Evolutionary conservation across 37 sponge, comb jelly and placozoan genomes (phyloP), one percentile per base, ranked within the genome.

Genomic region (Halisarca cf. caerulea): DNA sequence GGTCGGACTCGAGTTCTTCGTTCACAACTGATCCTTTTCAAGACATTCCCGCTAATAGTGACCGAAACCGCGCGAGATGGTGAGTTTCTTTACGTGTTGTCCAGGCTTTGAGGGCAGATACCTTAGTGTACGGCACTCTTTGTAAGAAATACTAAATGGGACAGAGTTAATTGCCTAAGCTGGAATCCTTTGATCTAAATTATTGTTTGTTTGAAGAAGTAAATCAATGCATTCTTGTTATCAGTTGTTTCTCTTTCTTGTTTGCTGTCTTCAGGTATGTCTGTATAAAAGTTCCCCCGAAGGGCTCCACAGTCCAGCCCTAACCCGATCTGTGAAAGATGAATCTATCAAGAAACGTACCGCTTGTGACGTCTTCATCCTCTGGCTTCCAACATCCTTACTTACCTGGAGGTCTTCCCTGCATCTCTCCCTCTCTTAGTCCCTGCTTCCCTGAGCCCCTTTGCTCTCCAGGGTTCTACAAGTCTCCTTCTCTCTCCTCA

Each of bases 1-100:
- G 74, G 41, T 89, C 23, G 92, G 92, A 35, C 61, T 92, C 24
- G 79, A 88, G 73, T 86, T 92, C 77, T 92, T 92, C 64, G 69
- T 92, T 20, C 89, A 92, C 81, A 92, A 92, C 75, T 92, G 68
- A 75, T 40, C 32, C 7, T 68, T 30, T 68, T 28, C 69, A 34
- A 34, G 17, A 34, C 69, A 34, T 34, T 34, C 69, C 30, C 35
- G 69, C 35, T 27, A 68, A 30, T 28, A 2, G 35, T 4, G 69
- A 3, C 33, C 35, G 34, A 4, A 28, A 4, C 2, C 30, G 7
- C 35, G 69, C 35, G 69, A 30, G 69, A 68, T 30, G 69, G 35
- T 68, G 34, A 28, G 35, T 68, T n/a, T 17, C 33, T 68, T 28
- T 68, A 34, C 35, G 4, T 2, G 1, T 30, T 32, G 69, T 17